phyloP scores from a whole-genome alignment of 2,888 invertebrate species.

The Phorcus lineatus region DNA sequence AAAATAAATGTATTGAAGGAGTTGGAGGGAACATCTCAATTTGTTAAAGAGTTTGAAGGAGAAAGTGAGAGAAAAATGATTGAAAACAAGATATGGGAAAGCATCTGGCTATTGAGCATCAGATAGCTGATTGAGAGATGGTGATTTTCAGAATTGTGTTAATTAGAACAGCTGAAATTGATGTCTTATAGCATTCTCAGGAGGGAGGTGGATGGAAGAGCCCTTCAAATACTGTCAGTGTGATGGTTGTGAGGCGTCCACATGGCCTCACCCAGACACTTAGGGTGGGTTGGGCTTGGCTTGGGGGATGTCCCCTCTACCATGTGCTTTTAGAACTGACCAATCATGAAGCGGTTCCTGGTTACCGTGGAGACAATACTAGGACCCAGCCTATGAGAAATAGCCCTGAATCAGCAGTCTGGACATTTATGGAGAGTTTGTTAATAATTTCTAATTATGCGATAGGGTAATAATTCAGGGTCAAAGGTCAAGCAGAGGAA shows the following conservation, averaged over 20 bases:
- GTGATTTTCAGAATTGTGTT: no score
- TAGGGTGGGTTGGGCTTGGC: neutral
- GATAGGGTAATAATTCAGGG: slow-evolving; percentile 39
- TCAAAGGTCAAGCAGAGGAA: slow-evolving; percentile 62
- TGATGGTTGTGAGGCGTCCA: neutral
- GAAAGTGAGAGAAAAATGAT: no score
- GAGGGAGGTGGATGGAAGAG: neutral
- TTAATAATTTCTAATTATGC: slow-evolving; percentile 29
- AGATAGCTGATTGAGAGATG: no score
- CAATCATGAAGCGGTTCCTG: neutral
- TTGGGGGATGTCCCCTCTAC: neutral
- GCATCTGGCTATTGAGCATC: no score
- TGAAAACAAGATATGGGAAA: no score
- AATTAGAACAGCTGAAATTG: no score
- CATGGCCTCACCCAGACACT: neutral
- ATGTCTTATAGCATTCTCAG: no score
- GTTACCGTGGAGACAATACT: neutral
- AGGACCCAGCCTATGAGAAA: neutral
- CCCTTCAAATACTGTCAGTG: neutral
- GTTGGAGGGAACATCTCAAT: no score
- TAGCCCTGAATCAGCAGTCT: neutral
- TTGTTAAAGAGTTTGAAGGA: no score
- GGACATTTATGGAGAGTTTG: slow-evolving; percentile 17
- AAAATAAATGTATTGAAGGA: no score
- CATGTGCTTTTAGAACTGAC: neutral